Percentiles rank a stretch among this genome's conserved stretches.
These are phyloP conservation scores for Cyphomyrmex costatus DNA, from an alignment of 1,140 invertebrate genomes.

Conservation along the genomic window DNA sequence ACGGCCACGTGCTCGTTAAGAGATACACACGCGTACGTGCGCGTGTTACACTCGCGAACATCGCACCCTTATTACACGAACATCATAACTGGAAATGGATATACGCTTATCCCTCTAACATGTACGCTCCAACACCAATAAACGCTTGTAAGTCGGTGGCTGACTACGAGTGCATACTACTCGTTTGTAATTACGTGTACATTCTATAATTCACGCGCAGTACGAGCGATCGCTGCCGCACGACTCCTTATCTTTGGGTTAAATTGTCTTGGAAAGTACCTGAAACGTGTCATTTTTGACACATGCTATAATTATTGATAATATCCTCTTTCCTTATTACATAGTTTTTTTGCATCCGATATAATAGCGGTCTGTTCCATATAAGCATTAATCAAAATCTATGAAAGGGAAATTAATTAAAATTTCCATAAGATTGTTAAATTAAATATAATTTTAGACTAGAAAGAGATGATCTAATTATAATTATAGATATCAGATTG, in stretches of 20 bases:
- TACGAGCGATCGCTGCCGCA: constrained; percentile 36
- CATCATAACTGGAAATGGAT: constrained; percentile 64
- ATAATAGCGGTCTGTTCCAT: background rate
- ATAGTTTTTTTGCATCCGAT: background rate
- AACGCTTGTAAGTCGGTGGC: constrained; percentile 45
- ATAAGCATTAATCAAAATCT: background rate
- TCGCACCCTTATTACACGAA: constrained; percentile 61
- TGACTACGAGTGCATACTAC: constrained; percentile 44
- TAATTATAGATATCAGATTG: constrained; percentile 1
- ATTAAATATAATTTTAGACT: background rate
- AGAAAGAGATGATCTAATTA: background rate
- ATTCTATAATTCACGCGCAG: constrained; percentile 61
- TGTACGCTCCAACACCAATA: constrained; percentile 21
- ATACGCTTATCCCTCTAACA: constrained; percentile 54
- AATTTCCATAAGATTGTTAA: background rate
- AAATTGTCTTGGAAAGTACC: constrained; percentile 35
- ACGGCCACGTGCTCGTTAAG: constrained; percentile 59
- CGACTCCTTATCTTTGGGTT: constrained; percentile 31
- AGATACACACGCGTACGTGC: constrained; percentile 39
- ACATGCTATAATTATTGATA: constrained; percentile 14
- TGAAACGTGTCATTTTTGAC: constrained; percentile 29
- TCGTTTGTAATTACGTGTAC: constrained; percentile 60
- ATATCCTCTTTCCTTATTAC: constrained; percentile 6
- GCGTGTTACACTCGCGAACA: constrained; percentile 58
- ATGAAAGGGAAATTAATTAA: background rate